A percentile compares a stretch with the other conserved stretches of the same genome.
Evolutionary conservation across 2,797 vertebrate species (phyloP).

Genomic region (Numenius phaeopus): DNA sequence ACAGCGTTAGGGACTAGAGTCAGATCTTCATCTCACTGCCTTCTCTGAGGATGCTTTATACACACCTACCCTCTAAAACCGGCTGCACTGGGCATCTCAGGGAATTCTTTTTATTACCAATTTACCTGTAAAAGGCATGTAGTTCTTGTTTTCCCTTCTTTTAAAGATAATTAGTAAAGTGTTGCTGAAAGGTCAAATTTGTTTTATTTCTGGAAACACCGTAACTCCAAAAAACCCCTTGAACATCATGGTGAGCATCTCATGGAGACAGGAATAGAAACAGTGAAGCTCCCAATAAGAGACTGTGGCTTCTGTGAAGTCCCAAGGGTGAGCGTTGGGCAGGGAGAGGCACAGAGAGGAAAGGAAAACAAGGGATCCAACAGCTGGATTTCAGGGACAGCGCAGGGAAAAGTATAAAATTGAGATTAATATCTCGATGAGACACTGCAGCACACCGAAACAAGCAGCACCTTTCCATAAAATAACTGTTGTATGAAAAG

Average conservation of each 20-base stretch:
- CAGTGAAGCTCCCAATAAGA: background rate
- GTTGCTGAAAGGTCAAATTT: background rate
- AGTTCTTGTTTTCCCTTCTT: background rate
- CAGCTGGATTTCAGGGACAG: background rate
- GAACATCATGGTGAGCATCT: background rate
- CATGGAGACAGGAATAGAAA: background rate
- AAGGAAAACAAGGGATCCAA: background rate
- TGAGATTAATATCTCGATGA: fast-evolving
- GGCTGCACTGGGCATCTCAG: background rate
- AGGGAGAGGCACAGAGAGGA: background rate
- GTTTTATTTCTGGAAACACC: background rate
- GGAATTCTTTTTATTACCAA: background rate
- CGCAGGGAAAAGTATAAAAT: background rate
- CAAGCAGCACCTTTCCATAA: background rate
- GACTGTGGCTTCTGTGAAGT: background rate
- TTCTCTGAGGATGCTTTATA: background rate
- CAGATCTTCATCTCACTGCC: background rate
- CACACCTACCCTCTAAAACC: background rate
- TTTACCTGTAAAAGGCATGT: background rate
- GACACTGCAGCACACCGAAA: background rate
- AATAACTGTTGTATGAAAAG: background rate
- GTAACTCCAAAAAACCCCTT: background rate
- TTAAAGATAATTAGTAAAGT: background rate
- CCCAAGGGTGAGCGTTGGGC: background rate
- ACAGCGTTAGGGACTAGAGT: background rate